Evolutionary conservation across 2,888 invertebrate species (phyloP), one percentile per base, ranked within the genome.

Genomic region (Rhorus exstirpatorius): DNA sequence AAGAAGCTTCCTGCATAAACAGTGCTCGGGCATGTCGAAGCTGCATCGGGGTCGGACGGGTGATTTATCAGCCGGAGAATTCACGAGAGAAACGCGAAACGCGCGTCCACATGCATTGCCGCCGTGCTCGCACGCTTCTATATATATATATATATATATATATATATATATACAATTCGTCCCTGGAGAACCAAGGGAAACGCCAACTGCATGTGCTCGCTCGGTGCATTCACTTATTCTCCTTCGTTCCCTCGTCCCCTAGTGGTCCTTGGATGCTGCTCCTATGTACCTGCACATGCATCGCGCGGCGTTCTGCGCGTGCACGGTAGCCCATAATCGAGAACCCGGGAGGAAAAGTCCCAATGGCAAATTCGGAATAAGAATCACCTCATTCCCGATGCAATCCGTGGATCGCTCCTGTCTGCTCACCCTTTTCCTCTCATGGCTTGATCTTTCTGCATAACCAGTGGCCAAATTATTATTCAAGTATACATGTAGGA

Each of bases 321-420:
- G 81, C 78, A 78, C 75, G 44, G 70, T 61, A 75, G 71, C 81
- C 31, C 53, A 68, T 49, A 79, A 55, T 77, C 67, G 70, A 68
- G 35, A 55, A 51, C 70, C 72, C 81, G 10, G 24, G 53, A 53
- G n/a, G 53, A 35, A 71, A 60, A 63, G 51, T 68, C 72, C 80
- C 75, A 63, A 70, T 85, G 84, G 84, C 84, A 84, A 85, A 86
- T 85, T 86, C 83, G 81, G 84, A 84, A 86, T 85, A 84, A 84
- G 83, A 85, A 86, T 85, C 80, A 74, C 70, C 83, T 85, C 79
- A 85, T 85, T 86, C 78, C 75, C 84, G 79, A 86, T 85, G 85
- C 84, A 74, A 83, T 79, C 72, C 81, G 77, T 79, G 79, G 81
- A 84, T 79, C 75, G 79, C 76, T 76, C 49, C 26, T 44, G 53